Base-by-base conservation (phyloP, 2,113 vertebrate species). In the Dipodomys stephensi region DNA sequence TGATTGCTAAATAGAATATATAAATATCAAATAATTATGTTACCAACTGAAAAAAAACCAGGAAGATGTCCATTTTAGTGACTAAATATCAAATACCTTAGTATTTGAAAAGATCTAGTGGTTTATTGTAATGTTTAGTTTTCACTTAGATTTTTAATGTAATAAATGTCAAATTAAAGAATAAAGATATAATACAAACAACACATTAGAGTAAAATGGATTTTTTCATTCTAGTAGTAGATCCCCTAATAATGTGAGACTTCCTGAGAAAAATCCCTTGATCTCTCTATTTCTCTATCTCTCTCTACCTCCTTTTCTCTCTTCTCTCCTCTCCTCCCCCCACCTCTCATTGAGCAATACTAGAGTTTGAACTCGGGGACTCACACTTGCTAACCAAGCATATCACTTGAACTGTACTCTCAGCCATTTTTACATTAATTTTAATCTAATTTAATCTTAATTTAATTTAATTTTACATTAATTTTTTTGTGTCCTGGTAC, bases 121-220 rank as follows among this genome's bases (percentile, higher is more conserved):
- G 64, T 90, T 95, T 88, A 89, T 78, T 87, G 74, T 27, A 82
- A 93, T 79, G 68, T 72, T 92, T 87, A 85, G 13, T 94, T 90
- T 92, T 90, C 72, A 83, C 39, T 89, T 93, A 80, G 68, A 76
- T 28, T 91, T 93, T 81, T 5, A 60, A 69, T 95, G 20, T 78
- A 72, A 39, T 44, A 82, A 92, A 82, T 27, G 84, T 91, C 49
- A 78, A 96, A 96, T 79, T 62, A 83, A 93, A 91, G 57, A 88
- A 89, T 30, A 68, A 81, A 60, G 71, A 8, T 68, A 9, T 30
- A 49, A 78, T 69, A 39, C 65, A 81, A 76, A 82, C 25, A 86
- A 32, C 46, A 44, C 27, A 74, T 2, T 4, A 16, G 60, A 53
- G 11, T 22, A 71, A 93, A 46, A n/a, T 39, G 69, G n/a, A 46